Percentiles rank a stretch among this genome's conserved stretches.
Evolutionary conservation across 2,797 vertebrate genomes (phyloP).

Genomic region (Eptatretus atami): DNA sequence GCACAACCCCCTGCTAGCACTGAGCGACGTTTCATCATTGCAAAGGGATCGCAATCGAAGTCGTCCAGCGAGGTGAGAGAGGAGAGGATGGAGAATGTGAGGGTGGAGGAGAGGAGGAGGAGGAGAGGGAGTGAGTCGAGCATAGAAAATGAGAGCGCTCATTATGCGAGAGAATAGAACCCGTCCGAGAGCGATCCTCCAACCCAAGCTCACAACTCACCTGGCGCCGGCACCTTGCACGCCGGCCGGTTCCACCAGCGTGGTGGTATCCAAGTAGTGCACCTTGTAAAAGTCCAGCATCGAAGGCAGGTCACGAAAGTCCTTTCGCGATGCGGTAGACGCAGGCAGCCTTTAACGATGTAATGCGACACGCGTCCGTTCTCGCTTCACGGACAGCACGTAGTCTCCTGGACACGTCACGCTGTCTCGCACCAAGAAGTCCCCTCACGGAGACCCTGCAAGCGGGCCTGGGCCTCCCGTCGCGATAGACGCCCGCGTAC

Average conservation of each 20-base stretch:
- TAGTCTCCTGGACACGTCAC: conserved; percentile 3
- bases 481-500: conserved; percentile 1
- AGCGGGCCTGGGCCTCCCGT: conserved; percentile 2
- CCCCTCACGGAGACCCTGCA: conserved; percentile 2
- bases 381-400: conserved; percentile 23
- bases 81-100: too few relatives aligned
- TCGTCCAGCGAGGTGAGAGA: too few relatives aligned
- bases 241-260: conserved; percentile 59
- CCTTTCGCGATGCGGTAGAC: conserved; percentile 84
- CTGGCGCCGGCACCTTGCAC: not conserved
- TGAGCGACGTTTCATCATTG: too few relatives aligned
- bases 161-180: too few relatives aligned
- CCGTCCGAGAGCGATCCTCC: too few relatives aligned
- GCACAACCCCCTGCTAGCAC: too few relatives aligned
- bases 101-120: too few relatives aligned
- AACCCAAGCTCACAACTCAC: too few relatives aligned
- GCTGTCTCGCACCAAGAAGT: conserved; percentile 5
- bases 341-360: conserved; percentile 54
- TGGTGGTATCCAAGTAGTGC: conserved; percentile 98
- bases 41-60: too few relatives aligned
- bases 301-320: conserved; percentile 70
- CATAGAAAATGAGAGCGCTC: too few relatives aligned
- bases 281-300: conserved; percentile 98
- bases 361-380: conserved; percentile 88
- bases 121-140: too few relatives aligned